A percentile compares a stretch with the other conserved stretches of the same genome.
These are phyloP conservation scores for Elaeidobius kamerunicus DNA, from an alignment of 2,888 invertebrate species.

Conservation along the genomic window DNA sequence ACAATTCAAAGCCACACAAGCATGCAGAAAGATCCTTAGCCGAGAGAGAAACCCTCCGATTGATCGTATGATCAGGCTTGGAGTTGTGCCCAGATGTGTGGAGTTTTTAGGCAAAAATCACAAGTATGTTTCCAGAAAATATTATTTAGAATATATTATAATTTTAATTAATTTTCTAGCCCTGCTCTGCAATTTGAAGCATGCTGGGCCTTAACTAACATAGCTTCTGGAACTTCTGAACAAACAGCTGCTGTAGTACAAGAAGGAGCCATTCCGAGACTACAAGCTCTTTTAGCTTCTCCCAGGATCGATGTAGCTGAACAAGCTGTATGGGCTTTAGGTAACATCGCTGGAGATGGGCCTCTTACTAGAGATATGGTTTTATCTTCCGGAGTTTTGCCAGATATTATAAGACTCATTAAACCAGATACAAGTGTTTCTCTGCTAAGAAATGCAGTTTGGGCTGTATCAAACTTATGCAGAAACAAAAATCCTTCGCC, in stretches of 20 bases:
- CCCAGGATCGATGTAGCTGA: constrained; percentile 71
- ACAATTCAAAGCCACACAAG: constrained; percentile 71
- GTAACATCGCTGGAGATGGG: constrained; percentile 96
- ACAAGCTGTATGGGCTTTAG: constrained; percentile 96
- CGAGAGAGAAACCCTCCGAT: constrained; percentile 90
- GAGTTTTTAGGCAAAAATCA: constrained; percentile 68
- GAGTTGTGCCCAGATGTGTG: constrained; percentile 80
- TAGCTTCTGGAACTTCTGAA: constrained; percentile 90
- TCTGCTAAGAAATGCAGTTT: constrained; percentile 80
- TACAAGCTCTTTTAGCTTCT: constrained; percentile 71
- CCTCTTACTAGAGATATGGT: constrained; percentile 78
- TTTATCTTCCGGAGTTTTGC: constrained; percentile 67
- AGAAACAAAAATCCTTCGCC: constrained; percentile 93
- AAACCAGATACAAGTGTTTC: constrained; percentile 58
- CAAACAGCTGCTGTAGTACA: constrained; percentile 87
- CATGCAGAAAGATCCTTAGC: constrained; percentile 84
- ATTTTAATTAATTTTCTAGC: constrained; percentile 47
- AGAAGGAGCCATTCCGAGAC: constrained; percentile 80
- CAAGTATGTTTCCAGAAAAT: constrained; percentile 56
- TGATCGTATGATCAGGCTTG: constrained; percentile 76
- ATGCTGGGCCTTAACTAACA: constrained; percentile 96
- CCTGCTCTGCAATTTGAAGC: constrained; percentile 87
- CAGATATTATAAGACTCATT: constrained; percentile 66
- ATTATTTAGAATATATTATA: constrained; percentile 2
- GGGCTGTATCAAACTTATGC: constrained; percentile 93